Base-by-base conservation (phyloP, 2,888 invertebrate species). In the Himalopsyche anomala region DNA sequence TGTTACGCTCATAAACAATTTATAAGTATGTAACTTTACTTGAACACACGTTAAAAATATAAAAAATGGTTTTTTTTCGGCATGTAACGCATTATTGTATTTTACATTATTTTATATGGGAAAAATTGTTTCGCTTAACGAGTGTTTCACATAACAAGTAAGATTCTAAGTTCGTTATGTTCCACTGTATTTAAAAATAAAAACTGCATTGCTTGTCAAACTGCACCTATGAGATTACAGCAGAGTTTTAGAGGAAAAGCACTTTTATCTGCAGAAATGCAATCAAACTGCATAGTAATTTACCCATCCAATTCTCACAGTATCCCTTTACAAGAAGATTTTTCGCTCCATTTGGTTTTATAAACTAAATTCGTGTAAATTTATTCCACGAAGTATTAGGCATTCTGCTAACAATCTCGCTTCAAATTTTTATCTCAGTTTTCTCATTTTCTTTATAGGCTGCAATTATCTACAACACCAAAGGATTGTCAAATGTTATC, bases 241-340 rank as follows among this genome's bases (percentile, higher is more conserved):
- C 11, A 28, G 62, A 62, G 62, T 62, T 19, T 62, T 62, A 62
- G 62, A 19, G 62, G 2, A 62, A 62, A 62, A 62, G 62, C 19
- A 62, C 62, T 83, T 83, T 83, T 62, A 83, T 83, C 83, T 62
- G 28, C 83, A 56, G 83, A 83, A 83, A 81, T 38, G 83, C 62
- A 62, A 38, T 51, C 36, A 56, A 83, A 36, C 83, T 56, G 83
- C 51, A 81, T 81, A 81, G 82, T 81, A 83, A 56, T 83, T 54
- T 62, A 42, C 38, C 62, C n/a, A 62, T 83, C 83, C 56, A 51
- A 62, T 62, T 62, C 62, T 62, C 62, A 9, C 15, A 62, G 62
- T 62, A 62, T 62, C 62, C 62, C 11, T 19, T 62, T 19, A 62
- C 62, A 62, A 62, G 62, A 11, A 28, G 62, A 62, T 62, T 62